phyloP scores from a whole-genome alignment of 2,888 invertebrate species.

The Limnephilus auricula region DNA sequence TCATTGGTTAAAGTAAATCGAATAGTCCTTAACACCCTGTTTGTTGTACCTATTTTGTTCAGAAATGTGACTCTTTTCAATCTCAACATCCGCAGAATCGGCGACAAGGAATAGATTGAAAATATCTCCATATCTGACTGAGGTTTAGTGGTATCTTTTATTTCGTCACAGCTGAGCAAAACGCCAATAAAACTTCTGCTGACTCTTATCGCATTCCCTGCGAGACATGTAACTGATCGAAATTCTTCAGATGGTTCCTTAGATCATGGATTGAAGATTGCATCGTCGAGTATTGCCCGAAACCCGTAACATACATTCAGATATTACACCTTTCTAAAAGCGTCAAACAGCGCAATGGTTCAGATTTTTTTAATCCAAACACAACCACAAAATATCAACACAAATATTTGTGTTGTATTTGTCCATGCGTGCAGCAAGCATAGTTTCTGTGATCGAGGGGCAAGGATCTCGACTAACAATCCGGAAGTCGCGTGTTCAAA shows the following conservation, averaged over 20 bases:
- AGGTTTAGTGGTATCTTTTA: neutral
- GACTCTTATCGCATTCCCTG: constrained; percentile 4
- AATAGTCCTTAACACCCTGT: too few relatives aligned
- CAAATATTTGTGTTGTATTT: too few relatives aligned
- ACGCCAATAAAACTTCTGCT: constrained; percentile 15
- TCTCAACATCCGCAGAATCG: neutral
- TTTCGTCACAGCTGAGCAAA: neutral
- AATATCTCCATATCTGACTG: constrained; percentile 27
- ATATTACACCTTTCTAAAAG: neutral
- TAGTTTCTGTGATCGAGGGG: too few relatives aligned
- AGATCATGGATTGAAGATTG: neutral
- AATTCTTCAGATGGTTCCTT: neutral
- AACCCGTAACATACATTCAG: neutral
- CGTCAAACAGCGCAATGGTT: neutral
- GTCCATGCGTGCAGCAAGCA: too few relatives aligned
- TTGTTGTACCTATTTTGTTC: neutral
- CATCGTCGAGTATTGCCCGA: neutral
- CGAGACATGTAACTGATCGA: neutral
- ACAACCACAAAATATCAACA: too few relatives aligned
- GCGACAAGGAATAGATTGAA: constrained; percentile 22
- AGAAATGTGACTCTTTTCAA: neutral
- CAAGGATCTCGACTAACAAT: too few relatives aligned
- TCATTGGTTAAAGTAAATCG: too few relatives aligned
- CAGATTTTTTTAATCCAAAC: too few relatives aligned
- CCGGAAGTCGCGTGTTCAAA: too few relatives aligned